These are phyloP conservation scores for Leptinotarsa lineolata DNA, from an alignment of 1,140 invertebrate species.

Conservation along the genomic window DNA sequence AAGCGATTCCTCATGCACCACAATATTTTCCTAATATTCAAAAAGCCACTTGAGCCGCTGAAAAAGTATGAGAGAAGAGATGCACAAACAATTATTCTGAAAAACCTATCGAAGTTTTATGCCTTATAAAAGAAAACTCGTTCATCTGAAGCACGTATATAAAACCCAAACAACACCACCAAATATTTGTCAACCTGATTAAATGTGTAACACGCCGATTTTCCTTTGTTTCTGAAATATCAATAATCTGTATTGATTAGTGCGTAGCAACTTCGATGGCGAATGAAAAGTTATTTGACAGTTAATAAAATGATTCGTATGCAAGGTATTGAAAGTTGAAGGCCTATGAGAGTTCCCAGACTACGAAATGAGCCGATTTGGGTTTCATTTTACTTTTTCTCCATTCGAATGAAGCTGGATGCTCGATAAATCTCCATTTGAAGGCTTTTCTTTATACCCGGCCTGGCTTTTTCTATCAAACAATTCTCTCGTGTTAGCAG, in stretches of 20 bases:
- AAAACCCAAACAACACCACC: background rate
- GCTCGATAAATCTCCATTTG: background rate
- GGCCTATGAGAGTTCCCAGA: slow-evolving; percentile 7
- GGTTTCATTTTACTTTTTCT: background rate
- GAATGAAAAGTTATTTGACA: slow-evolving; percentile 24
- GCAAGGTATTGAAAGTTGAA: background rate
- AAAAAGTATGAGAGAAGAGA: background rate
- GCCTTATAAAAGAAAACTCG: background rate
- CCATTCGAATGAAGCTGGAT: background rate
- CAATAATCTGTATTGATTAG: slow-evolving; percentile 16
- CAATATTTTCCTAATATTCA: no score
- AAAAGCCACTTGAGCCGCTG: background rate
- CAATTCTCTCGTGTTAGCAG: no score
- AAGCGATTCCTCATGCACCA: no score
- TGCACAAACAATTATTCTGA: background rate
- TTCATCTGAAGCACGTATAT: background rate
- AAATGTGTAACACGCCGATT: slow-evolving; percentile 15
- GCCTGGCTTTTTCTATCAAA: no score
- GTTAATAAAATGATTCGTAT: slow-evolving; percentile 15
- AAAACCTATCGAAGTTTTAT: background rate
- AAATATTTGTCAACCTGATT: slow-evolving; percentile 19
- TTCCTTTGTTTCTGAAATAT: slow-evolving; percentile 6
- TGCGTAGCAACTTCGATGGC: slow-evolving; percentile 2
- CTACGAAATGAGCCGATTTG: background rate
- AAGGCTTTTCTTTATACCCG: background rate